Evolutionary conservation across 2,113 vertebrate genomes (phyloP), one percentile per base, ranked within the genome.

Genomic region (Hypomesus transpacificus): DNA sequence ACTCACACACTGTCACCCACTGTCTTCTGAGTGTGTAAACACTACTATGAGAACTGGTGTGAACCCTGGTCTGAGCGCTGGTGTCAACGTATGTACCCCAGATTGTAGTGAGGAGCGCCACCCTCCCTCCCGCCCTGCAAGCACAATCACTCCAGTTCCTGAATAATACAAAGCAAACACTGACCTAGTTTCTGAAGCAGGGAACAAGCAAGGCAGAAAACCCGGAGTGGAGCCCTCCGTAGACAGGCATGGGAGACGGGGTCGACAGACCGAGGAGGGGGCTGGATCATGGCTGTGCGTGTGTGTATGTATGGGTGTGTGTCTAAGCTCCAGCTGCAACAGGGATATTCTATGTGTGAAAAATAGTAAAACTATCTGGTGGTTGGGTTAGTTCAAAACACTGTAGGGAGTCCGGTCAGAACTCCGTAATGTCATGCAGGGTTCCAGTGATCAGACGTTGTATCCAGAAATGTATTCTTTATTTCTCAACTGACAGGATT

Each of bases 81-180:
- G 69, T 67, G 83, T 77, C 84, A 85, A 89, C 83, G 86, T 80
- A 83, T 79, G 85, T 90, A 73, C 20, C 22, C 81, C 79, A 85
- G 88, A 92, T 89, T 84, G 71, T 86, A 73, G 82, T 76, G 80
- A 85, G 85, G 85, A 86, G 77, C 80, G 72, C 73, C 57, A 16
- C 46, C 20, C 54, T 50, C 60, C 39, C 39, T 13, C 39, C 39
- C 5, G 7, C 75, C 84, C 76, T 84, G 72, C 75, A 70, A 57
- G 46, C 81, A 85, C 87, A 87, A 88, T 89, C 93, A 91, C 87
- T 90, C 91, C 88, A 92, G 90, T 94, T 93, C 92, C 89, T 95
- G 93, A 94, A 94, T 94, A 94, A 95, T 87, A 94, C 92, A 94
- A 96, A 94, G 93, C 94, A 94, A 95, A 94, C 92, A 91, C 76